These are phyloP conservation scores for Dysmachus trigonus DNA, from an alignment of 2,888 invertebrate species.

Conservation along the genomic window DNA sequence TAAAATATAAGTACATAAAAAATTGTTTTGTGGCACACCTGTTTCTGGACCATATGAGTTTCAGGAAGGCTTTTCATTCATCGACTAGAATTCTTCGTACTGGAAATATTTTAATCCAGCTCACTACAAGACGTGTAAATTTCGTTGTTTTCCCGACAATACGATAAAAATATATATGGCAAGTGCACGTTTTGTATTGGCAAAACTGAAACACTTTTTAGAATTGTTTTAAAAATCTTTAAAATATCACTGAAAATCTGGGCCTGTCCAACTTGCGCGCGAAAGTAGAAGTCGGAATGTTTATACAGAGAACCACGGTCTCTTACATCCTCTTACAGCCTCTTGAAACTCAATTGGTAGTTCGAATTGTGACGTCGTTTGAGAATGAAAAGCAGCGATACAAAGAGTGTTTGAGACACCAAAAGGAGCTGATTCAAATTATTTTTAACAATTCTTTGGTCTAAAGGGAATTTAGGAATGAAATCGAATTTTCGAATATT, in stretches of 20 bases:
- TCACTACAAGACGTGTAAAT: neutral
- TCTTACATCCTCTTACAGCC: neutral
- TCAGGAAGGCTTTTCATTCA: neutral
- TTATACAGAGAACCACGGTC: neutral
- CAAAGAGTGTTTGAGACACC: neutral
- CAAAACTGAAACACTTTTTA: neutral
- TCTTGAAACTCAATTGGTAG: neutral
- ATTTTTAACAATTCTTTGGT: slow-evolving; percentile 29
- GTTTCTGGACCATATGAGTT: neutral
- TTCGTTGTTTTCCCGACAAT: neutral
- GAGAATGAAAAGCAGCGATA: neutral
- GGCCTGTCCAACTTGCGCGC: neutral
- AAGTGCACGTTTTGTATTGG: neutral
- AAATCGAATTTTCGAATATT: neutral
- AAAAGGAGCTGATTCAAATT: neutral
- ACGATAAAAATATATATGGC: neutral
- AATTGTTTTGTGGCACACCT: slow-evolving; percentile 22
- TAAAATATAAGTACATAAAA: slow-evolving; percentile 35
- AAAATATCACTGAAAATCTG: neutral
- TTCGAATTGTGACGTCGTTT: slow-evolving; percentile 11
- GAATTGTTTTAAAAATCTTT: neutral
- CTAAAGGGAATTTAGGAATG: slow-evolving; percentile 29
- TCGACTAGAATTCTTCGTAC: slow-evolving; percentile 15
- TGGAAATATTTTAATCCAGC: neutral
- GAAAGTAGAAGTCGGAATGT: neutral